A percentile compares a stretch with the other conserved stretches of the same genome.
These are phyloP conservation scores for Sphecodes monilicornis DNA, from an alignment of 2,888 invertebrate genomes.

Conservation along the genomic window DNA sequence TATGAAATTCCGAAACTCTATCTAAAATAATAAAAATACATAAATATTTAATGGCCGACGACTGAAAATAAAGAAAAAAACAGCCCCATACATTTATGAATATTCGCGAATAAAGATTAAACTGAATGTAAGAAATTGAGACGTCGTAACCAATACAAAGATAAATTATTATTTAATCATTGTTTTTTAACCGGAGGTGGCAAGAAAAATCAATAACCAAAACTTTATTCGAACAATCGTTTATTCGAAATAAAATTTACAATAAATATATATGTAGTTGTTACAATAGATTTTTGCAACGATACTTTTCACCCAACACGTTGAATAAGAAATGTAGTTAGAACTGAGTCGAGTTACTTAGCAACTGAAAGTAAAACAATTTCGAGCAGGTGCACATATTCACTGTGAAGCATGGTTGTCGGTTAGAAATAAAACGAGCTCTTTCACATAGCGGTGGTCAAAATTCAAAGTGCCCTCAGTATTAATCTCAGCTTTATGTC, in stretches of 20 bases:
- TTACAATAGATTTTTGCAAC: not conserved
- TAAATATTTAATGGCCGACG: not conserved
- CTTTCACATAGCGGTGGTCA: conserved; percentile 9
- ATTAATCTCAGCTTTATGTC: not conserved
- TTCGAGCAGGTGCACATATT: conserved; percentile 4
- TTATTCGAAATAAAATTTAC: not conserved
- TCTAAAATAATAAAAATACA: not conserved
- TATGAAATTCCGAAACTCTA: not conserved
- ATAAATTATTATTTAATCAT: not conserved
- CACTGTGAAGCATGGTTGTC: conserved; percentile 22
- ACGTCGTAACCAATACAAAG: not conserved
- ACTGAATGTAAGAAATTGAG: not conserved
- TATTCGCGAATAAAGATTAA: no score
- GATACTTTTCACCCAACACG: not conserved
- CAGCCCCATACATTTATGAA: not conserved
- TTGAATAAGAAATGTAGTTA: not conserved
- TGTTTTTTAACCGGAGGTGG: not conserved
- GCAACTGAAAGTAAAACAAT: conserved; percentile 43
- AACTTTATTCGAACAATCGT: conserved; percentile 3
- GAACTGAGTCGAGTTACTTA: conserved; percentile 47
- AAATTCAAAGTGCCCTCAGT: conserved; percentile 39
- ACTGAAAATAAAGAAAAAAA: not conserved
- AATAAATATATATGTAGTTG: not conserved
- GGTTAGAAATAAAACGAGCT: conserved; percentile 24
- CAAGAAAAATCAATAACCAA: conserved; percentile 4